These are phyloP conservation scores for Tringa solitaria DNA, from an alignment of 2,113 vertebrate species.

Conservation along the genomic window DNA sequence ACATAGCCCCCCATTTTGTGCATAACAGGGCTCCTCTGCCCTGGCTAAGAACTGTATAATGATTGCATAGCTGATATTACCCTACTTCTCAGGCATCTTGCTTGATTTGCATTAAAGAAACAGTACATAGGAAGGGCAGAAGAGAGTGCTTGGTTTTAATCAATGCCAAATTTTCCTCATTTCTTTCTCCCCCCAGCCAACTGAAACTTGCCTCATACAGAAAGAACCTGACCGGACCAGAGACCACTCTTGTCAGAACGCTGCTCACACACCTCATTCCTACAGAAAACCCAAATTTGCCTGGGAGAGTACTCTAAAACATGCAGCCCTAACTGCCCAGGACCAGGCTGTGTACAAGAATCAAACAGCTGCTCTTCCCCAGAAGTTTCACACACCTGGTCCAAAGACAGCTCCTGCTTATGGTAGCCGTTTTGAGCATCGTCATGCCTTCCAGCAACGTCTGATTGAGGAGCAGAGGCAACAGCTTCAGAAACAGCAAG, in stretches of 20 bases:
- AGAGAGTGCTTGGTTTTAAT: background rate
- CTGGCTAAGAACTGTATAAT: background rate
- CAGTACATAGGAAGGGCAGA: background rate
- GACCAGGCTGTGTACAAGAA: slow-evolving; percentile 33
- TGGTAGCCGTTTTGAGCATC: slow-evolving; percentile 69
- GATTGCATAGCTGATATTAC: background rate
- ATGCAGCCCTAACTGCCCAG: slow-evolving; percentile 28
- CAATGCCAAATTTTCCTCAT: background rate
- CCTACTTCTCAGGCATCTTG: background rate
- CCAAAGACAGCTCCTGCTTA: slow-evolving; percentile 28
- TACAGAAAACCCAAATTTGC: slow-evolving; percentile 48
- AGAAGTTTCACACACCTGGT: background rate
- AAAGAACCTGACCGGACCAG: background rate
- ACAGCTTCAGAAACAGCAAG: slow-evolving; percentile 85
- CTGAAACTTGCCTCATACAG: background rate
- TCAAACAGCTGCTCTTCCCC: background rate
- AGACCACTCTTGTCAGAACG: background rate
- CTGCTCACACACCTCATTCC: background rate
- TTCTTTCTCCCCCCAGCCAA: background rate
- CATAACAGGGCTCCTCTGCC: background rate
- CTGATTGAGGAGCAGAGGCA: slow-evolving; percentile 84
- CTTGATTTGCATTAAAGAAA: background rate
- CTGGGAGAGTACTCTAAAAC: slow-evolving; percentile 73
- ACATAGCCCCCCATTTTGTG: background rate
- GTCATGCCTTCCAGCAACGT: slow-evolving; percentile 78